These are phyloP conservation scores for Cheilosia variabilis DNA, from an alignment of 2,888 invertebrate species.

Conservation along the genomic window DNA sequence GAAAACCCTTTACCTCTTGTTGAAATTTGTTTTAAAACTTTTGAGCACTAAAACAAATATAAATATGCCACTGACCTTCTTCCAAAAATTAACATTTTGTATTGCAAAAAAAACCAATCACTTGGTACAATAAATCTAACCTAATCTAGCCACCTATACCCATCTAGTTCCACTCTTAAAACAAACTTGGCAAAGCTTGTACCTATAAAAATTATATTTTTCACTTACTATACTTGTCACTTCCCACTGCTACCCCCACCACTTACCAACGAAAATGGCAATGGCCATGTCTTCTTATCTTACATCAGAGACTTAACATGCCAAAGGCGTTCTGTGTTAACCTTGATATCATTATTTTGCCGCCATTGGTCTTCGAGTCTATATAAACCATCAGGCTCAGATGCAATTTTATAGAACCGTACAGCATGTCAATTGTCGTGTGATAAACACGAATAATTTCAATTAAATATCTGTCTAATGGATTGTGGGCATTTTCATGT, in stretches of 20 bases:
- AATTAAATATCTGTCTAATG: slow-evolving; percentile 65
- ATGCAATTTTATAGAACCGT: slow-evolving; percentile 36
- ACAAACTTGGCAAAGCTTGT: too few species aligned
- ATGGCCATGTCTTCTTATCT: slow-evolving; percentile 35
- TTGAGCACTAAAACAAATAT: too few species aligned
- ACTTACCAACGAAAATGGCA: slow-evolving; percentile 7
- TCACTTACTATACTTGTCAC: slow-evolving; percentile 9
- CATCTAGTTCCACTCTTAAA: too few species aligned
- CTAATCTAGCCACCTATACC: too few species aligned
- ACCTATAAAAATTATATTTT: neutral
- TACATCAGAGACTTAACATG: slow-evolving; percentile 33
- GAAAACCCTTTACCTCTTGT: too few species aligned
- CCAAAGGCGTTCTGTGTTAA: slow-evolving; percentile 56
- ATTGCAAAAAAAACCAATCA: too few species aligned
- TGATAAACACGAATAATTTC: slow-evolving; percentile 62
- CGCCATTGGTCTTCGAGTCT: slow-evolving; percentile 37
- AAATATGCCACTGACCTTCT: too few species aligned
- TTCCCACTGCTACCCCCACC: slow-evolving; percentile 5
- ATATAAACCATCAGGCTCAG: neutral
- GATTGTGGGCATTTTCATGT: slow-evolving; percentile 44
- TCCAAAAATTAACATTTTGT: too few species aligned
- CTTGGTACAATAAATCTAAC: too few species aligned
- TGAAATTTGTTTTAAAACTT: too few species aligned
- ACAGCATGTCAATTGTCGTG: slow-evolving; percentile 58
- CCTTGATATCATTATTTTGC: slow-evolving; percentile 64